Percentiles rank a stretch among this genome's conserved stretches.
Evolutionary conservation across 2,113 vertebrate species (phyloP).

Genomic region (Melanostigma gelatinosum): DNA sequence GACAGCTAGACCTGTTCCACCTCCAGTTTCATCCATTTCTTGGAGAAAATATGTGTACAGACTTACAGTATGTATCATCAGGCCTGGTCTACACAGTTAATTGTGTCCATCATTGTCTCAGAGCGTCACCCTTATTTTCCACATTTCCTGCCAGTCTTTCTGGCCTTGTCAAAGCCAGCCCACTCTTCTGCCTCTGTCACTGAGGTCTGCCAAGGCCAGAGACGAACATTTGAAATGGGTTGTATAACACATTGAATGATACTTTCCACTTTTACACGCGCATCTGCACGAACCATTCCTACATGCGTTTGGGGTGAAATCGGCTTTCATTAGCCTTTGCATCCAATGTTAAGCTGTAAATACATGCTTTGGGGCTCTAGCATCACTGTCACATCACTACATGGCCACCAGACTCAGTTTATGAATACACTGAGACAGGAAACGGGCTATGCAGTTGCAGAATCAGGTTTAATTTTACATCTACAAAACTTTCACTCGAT

Average conservation of each 20-base stretch:
- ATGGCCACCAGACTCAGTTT: not conserved
- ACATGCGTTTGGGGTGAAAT: not conserved
- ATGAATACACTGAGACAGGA: not conserved
- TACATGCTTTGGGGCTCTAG: not conserved
- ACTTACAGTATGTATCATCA: slow-evolving; percentile 37
- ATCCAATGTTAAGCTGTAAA: not conserved
- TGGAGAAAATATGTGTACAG: slow-evolving; percentile 20
- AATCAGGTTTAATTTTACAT: not conserved
- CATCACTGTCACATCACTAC: not conserved
- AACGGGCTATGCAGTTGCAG: not conserved
- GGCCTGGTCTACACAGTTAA: slow-evolving; percentile 26
- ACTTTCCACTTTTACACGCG: not conserved
- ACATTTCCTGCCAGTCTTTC: not conserved
- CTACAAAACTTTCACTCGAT: not conserved
- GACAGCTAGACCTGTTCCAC: slow-evolving; percentile 49
- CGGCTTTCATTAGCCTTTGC: slow-evolving; percentile 7
- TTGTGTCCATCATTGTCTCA: slow-evolving; percentile 18
- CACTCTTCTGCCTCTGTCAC: not conserved
- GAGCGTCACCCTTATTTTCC: slow-evolving; percentile 8
- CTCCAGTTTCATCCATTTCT: slow-evolving; percentile 31
- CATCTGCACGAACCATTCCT: not conserved
- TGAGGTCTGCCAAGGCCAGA: slow-evolving; percentile 7
- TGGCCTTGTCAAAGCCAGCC: slow-evolving; percentile 19
- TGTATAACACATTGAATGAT: slow-evolving; percentile 16
- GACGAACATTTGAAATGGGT: slow-evolving; percentile 5